Evolutionary conservation across 2,888 invertebrate genomes (phyloP), one percentile per base, ranked within the genome.

Genomic region (Cephalotes varians): DNA sequence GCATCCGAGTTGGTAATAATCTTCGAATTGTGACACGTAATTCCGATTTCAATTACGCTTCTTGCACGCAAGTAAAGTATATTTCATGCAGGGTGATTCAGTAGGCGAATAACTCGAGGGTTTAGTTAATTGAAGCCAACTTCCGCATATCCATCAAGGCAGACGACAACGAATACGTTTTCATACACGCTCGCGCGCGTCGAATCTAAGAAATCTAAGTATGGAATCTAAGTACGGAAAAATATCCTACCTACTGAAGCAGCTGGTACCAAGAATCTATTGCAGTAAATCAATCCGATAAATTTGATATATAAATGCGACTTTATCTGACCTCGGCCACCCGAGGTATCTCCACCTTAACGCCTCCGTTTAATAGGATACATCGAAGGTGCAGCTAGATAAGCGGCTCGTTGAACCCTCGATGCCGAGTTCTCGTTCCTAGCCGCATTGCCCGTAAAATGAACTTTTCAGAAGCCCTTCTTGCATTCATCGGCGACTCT

Each of bases 41-140:
- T 65, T 76, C 4, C 65, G 15, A 77, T 77, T 77, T 65, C 54
- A 77, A 77, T 77, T 77, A 65, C 31, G 31, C 51, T 54, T 44
- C 31, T 44, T 40, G 18, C 40, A 31, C 28, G 34, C 37, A 37
- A 40, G 15, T 31, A 31, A 73, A 15, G 65, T 54, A 40, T 65
- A 64, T 54, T 64, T 28, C 54, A 40, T 18, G 40, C 15, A n/a
- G 28, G 21, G 40, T 65, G 28, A 77, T 76, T 76, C 76, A 64
- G n/a, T 76, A 34, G 3, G 31, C 28, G 65, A 54, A 40, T n/a
- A 65, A 21, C 31, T 28, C 54, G 40, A 54, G 65, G 28, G 31
- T 65, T 76, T 65, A 15, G 76, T 65, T 76, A 65, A 76, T 76
- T 65, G 18, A 65, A 54, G 54, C 28, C 65, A 54, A 65, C 76